Conservation (phyloP, 2,797 vertebrate species). For the Phrynocephalus vlangalii region DNA sequence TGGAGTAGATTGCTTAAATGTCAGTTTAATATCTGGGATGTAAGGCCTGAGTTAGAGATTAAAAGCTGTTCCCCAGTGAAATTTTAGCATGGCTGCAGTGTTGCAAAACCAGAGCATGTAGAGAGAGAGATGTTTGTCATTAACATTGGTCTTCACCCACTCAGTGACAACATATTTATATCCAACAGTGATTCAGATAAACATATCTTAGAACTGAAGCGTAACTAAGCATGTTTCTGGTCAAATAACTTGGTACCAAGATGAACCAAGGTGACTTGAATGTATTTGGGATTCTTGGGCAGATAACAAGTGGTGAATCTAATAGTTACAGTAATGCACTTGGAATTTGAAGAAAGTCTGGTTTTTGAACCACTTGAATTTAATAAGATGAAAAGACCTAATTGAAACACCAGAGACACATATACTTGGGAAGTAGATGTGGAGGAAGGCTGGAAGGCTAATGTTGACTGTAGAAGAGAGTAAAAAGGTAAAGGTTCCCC, state of each 20-base stretch:
- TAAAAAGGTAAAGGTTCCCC: too few species aligned
- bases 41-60: background rate
- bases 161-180: background rate
- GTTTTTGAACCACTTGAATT: background rate
- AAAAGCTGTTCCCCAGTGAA: background rate
- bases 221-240: background rate
- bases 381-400: background rate
- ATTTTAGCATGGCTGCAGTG: background rate
- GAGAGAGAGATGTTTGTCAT: background rate
- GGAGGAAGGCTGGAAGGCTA: background rate
- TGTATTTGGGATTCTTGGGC: background rate
- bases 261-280: too few species aligned
- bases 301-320: background rate
- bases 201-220: background rate
- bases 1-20: background rate
- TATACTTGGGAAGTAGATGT: background rate
- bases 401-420: background rate
- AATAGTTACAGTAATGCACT: too few species aligned
- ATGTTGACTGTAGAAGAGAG: background rate
- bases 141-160: background rate
- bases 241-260: background rate
- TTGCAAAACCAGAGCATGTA: background rate
- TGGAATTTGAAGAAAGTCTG: background rate
- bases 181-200: background rate
- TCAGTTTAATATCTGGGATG: background rate